These are phyloP conservation scores for Zoanthus sociatus DNA, from an alignment of 92 coral and sea anemone species.

Conservation along the genomic window DNA sequence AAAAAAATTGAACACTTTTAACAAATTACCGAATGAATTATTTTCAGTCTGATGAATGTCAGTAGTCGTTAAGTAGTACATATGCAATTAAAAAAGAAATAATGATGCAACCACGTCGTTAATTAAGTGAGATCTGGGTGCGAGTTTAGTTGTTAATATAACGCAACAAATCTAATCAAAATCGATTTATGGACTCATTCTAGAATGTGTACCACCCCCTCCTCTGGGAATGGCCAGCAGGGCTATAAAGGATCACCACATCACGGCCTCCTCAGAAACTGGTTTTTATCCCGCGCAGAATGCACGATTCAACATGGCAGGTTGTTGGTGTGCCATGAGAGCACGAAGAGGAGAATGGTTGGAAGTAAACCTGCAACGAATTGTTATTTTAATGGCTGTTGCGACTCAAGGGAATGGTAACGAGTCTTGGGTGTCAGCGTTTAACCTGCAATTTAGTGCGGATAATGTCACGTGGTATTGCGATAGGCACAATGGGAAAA, in stretches of 20 bases:
- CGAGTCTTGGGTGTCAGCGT: slow-evolving; percentile 67
- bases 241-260: slow-evolving; percentile 41
- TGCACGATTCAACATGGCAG: slow-evolving; percentile 49
- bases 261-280: slow-evolving; percentile 62
- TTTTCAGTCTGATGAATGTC: too few relatives aligned
- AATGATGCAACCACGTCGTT: too few relatives aligned
- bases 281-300: slow-evolving; percentile 50
- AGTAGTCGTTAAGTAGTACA: too few relatives aligned
- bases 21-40: too few relatives aligned
- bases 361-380: slow-evolving; percentile 70
- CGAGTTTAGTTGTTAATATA: too few relatives aligned
- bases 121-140: too few relatives aligned
- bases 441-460: slow-evolving; percentile 71
- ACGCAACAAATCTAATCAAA: too few relatives aligned
- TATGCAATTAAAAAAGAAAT: too few relatives aligned
- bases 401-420: slow-evolving; percentile 74
- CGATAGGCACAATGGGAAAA: slow-evolving; percentile 68
- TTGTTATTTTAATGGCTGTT: slow-evolving; percentile 67
- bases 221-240: slow-evolving; percentile 69
- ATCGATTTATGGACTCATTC: not conserved
- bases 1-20: too few relatives aligned
- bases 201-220: slow-evolving; percentile 62
- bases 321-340: slow-evolving; percentile 76
- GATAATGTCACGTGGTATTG: slow-evolving; percentile 78
- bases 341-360: slow-evolving; percentile 71